These are phyloP conservation scores for Upupa epops DNA, from an alignment of 2,113 vertebrate genomes.

Conservation along the genomic window DNA sequence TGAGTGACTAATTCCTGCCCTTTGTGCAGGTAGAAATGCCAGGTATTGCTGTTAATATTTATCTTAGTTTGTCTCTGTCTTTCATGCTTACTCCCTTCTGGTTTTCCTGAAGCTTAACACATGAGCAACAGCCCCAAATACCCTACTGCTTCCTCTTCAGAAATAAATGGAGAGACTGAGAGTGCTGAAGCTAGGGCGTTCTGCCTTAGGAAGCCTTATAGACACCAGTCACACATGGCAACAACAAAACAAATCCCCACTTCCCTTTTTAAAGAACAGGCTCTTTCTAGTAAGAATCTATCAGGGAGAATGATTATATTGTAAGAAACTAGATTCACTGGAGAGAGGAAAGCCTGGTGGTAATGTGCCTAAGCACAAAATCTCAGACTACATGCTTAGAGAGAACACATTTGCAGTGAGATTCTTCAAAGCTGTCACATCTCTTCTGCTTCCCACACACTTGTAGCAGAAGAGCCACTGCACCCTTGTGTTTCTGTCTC, in stretches of 20 bases:
- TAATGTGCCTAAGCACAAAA: not conserved
- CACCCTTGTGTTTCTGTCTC: not conserved
- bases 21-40: not conserved
- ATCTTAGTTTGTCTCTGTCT: not conserved
- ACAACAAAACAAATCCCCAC: not conserved
- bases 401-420: not conserved
- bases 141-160: not conserved
- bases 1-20: not conserved
- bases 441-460: not conserved
- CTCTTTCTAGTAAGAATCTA: not conserved
- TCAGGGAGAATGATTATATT: not conserved
- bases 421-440: not conserved
- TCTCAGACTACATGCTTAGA: not conserved
- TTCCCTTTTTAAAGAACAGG: not conserved
- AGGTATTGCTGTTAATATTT: not conserved
- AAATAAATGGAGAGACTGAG: not conserved
- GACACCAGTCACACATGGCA: not conserved
- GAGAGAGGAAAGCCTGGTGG: not conserved
- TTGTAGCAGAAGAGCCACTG: not conserved
- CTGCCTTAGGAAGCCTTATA: not conserved
- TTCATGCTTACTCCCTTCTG: not conserved
- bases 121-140: not conserved
- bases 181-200: not conserved
- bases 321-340: not conserved
- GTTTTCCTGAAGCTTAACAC: not conserved